Evolutionary conservation across 2,113 vertebrate genomes (phyloP).

Genomic region (Poecilia latipinna): DNA sequence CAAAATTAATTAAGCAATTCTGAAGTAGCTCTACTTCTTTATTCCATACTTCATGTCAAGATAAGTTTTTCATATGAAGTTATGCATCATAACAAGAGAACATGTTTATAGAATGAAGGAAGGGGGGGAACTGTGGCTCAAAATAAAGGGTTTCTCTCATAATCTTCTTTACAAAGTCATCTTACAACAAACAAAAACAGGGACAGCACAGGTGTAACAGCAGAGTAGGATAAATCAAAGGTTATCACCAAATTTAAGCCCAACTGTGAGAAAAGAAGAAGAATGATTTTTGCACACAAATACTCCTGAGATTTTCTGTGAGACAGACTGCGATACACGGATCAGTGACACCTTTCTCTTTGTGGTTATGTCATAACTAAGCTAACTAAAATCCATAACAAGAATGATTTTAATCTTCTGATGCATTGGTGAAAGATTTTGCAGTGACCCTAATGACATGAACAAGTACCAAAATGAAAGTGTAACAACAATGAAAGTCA

Average conservation of each 20-base stretch:
- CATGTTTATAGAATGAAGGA: conserved; percentile 55
- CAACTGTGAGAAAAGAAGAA: conserved; percentile 57
- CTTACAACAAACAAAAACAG: conserved; percentile 60
- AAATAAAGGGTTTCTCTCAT: conserved; percentile 80
- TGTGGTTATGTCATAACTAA: background rate
- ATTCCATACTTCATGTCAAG: conserved; percentile 78
- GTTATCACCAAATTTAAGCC: conserved; percentile 52
- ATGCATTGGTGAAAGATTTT: conserved; percentile 13
- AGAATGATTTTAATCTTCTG: background rate
- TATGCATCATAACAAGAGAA: conserved; percentile 71
- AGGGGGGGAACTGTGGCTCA: conserved; percentile 62
- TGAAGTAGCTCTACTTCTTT: conserved; percentile 69
- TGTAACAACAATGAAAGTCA: conserved; percentile 29
- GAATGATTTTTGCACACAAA: conserved; percentile 62
- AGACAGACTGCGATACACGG: conserved; percentile 18
- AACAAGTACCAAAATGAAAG: conserved; percentile 51
- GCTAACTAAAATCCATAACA: background rate
- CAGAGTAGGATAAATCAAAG: conserved; percentile 56
- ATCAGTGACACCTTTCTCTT: background rate
- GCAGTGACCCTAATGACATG: conserved; percentile 37
- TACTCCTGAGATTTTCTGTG: conserved; percentile 76
- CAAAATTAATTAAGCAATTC: background rate
- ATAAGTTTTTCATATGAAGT: conserved; percentile 74
- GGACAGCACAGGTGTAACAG: conserved; percentile 57
- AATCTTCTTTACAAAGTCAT: conserved; percentile 75